phyloP scores from a whole-genome alignment of 2,113 vertebrate genomes.

The Trogon surrucura region DNA sequence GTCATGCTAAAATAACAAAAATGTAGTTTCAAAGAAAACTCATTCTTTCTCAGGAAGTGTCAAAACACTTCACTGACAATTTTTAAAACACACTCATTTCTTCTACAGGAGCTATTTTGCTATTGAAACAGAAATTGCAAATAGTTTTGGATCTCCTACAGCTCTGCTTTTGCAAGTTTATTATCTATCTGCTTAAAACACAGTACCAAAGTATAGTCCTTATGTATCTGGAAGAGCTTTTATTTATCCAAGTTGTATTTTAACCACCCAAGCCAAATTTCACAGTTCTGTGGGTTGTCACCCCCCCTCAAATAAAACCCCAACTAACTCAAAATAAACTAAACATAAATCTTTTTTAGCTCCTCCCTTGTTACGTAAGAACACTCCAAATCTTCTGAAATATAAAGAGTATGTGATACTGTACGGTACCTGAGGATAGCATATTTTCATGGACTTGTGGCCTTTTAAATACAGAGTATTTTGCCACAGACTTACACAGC shows the following conservation, averaged over 20 bases:
- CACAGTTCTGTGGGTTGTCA: neutral
- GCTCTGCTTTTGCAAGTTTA: neutral
- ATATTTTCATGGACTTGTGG: neutral
- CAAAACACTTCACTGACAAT: constrained; percentile 24
- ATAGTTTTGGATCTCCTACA: neutral
- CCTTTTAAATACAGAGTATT: neutral
- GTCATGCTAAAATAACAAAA: neutral
- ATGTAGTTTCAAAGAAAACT: neutral
- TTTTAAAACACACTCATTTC: neutral
- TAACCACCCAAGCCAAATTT: neutral
- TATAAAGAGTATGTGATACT: neutral
- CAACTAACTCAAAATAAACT: neutral
- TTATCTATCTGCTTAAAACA: neutral
- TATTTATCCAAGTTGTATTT: neutral
- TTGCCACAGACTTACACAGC: neutral
- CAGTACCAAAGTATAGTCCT: neutral
- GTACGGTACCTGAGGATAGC: neutral
- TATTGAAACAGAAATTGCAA: constrained; percentile 14
- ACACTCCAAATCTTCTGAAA: neutral
- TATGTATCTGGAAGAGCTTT: neutral
- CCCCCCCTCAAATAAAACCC: fast-evolving
- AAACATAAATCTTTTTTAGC: neutral
- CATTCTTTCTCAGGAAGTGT: neutral
- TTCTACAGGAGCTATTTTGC: neutral
- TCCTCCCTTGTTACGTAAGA: neutral